Evolutionary conservation across 2,113 vertebrate genomes (phyloP).

Genomic region (Amia ocellicauda): DNA sequence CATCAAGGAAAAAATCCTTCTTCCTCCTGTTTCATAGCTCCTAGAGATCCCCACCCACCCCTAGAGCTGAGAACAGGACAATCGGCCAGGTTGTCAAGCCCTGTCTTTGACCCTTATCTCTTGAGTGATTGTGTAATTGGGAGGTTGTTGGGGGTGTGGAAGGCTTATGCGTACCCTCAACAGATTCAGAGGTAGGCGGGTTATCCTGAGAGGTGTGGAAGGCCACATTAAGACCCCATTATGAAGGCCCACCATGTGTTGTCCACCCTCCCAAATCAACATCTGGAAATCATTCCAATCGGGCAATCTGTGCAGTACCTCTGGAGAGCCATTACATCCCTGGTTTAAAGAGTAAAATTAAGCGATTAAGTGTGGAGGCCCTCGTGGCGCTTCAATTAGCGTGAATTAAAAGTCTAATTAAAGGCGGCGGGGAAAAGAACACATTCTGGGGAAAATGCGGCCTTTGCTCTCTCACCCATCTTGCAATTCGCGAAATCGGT

Average conservation of each 20-base stretch:
- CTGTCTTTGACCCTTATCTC: too few species aligned
- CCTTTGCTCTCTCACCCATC: conserved; percentile 52
- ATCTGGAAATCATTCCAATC: conserved; percentile 37
- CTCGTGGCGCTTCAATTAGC: conserved; percentile 51
- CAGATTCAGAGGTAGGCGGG: too few species aligned
- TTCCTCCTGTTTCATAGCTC: too few species aligned
- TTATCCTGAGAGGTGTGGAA: too few species aligned
- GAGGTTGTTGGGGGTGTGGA: too few species aligned
- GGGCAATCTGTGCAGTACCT: conserved; percentile 19
- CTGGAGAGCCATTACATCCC: conserved; percentile 14
- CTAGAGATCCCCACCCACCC: too few species aligned
- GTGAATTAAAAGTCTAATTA: conserved; percentile 67
- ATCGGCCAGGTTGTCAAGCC: too few species aligned
- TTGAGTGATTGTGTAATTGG: too few species aligned
- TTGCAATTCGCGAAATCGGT: conserved; percentile 44
- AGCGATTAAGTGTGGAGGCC: conserved; percentile 39
- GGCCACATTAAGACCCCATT: too few species aligned
- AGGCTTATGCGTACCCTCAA: too few species aligned
- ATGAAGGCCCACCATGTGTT: conserved; percentile 12
- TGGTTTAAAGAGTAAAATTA: conserved; percentile 35
- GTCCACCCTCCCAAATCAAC: conserved; percentile 26
- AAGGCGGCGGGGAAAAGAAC: conserved; percentile 33
- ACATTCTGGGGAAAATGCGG: conserved; percentile 35
- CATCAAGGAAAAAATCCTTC: too few species aligned
- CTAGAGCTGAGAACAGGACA: too few species aligned